phyloP scores from a whole-genome alignment of 2,797 vertebrate species.

The Avahi laniger region DNA sequence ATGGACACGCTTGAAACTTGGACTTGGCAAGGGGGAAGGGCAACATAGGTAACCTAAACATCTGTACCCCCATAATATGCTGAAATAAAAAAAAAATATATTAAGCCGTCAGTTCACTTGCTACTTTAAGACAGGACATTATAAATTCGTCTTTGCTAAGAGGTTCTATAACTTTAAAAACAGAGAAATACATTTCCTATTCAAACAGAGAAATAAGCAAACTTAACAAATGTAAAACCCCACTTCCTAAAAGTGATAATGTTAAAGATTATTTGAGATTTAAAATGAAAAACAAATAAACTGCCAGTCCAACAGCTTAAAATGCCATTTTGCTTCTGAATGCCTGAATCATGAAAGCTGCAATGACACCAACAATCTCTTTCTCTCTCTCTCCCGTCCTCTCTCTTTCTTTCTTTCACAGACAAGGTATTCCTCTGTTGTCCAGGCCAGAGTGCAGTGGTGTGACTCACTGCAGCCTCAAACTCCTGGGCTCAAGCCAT shows the following conservation, averaged over 20 bases:
- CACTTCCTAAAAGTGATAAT: background rate
- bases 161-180: background rate
- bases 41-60: too few relatives aligned
- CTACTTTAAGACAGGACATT: background rate
- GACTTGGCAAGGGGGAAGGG: too few relatives aligned
- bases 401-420: too few relatives aligned
- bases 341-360: background rate
- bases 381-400: background rate
- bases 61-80: too few relatives aligned
- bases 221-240: background rate
- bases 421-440: background rate
- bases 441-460: background rate
- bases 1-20: too few relatives aligned
- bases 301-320: background rate
- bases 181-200: background rate
- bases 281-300: background rate
- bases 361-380: background rate
- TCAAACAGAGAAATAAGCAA: conserved; percentile 6
- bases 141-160: background rate
- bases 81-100: too few relatives aligned
- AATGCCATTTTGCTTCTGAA: conserved; percentile 12
- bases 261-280: conserved; percentile 7
- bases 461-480: background rate
- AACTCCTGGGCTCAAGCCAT: background rate
- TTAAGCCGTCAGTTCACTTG: background rate